Base-by-base conservation (phyloP, 2,113 vertebrate genomes). In the Notothenia coriiceps region DNA sequence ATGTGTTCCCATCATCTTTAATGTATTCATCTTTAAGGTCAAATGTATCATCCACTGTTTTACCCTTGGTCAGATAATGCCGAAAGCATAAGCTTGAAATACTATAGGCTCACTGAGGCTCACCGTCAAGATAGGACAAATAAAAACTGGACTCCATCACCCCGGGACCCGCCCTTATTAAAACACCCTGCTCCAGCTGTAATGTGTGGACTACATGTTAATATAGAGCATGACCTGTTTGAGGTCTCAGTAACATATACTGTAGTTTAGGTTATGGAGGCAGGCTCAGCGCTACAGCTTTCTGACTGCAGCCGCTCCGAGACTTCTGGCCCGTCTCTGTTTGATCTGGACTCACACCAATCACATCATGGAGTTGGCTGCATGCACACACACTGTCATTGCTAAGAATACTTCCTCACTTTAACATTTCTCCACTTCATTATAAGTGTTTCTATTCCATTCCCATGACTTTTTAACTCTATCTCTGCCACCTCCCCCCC, bases 401-500 rank as follows among this genome's bases (percentile, higher is more conserved):
- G 54, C 25, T 29, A 49, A 25, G 52, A 59, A 46, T 15, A 11
- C 62, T 79, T 90, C 87, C 90, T 90, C 55, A 68, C 40, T 65
- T 49, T 29, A 71, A 60, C 94, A 20, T 57, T 35, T 15, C 52
- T 71, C 22, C 56, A 6, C 55, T 47, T 35, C 43, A 74, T 44
- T 14, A 43, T 29, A 49, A 22, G 6, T 10, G 43, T 52, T 69
- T 63, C 4, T n/a, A n/a, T 43, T 62, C 29, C 9, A 54, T 52
- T 64, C 95, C 33, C 51, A 67, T 25, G 60, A 25, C 70, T 57
- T 47, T 60, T 70, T 50, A 77, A 47, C 70, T 70, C 29, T 52
- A 40, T 63, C 65, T 6, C 44, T 14, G 35, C 54, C 22, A 44
- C 54, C 50, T 2, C n/a, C 60, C 57, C 59, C 44, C 44, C 74